Evolutionary conservation across 2,113 vertebrate species (phyloP), one percentile per base, ranked within the genome.

Genomic region (Dipodomys ordii): DNA sequence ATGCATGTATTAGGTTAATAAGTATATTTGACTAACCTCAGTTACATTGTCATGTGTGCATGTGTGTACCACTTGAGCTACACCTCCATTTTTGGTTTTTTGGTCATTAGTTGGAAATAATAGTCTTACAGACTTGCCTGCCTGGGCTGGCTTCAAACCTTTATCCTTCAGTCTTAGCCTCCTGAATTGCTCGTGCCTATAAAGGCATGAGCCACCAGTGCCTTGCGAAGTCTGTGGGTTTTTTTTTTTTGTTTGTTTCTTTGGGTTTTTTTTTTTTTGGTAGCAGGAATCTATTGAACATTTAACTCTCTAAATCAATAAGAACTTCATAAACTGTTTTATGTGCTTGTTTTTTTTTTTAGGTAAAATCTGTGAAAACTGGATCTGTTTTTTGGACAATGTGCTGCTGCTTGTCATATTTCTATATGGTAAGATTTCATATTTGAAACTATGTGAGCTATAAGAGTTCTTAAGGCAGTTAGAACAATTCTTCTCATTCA

Each of bases 281-380:
- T 80, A 94, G 23, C 78, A n/a, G 1, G 13, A 32, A 22, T 22
- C 88, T 88, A 74, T 68, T 64, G 84, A 88, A 60, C 57, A 79
- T 91, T 72, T 89, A 74, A 32, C 8, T 74, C 62, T 85, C 19
- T 53, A 57, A 84, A 53, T 89, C 22, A 39, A 15, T 60, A 77
- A 67, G n/a, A 79, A 1, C 22, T 96, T 92, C 79, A 18, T 91
- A 89, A 92, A 89, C 53, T 78, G 90, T 90, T 83, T 74, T 90
- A 44, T 12, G 68, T 96, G 64, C 68, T 92, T 91, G 82, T 90
- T 96, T 78, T 80, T 57, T 39, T 92, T 98, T 95, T 77, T 93
- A 99, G 99, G 99, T 99, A 97, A 99, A 99, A 93, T 99, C 99
- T 65, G 99, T 99, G 97, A 99, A 99, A 98, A 99, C 99, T 0